These are phyloP conservation scores for Balanococcus diminutus DNA, from an alignment of 2,888 invertebrate species.

Conservation along the genomic window DNA sequence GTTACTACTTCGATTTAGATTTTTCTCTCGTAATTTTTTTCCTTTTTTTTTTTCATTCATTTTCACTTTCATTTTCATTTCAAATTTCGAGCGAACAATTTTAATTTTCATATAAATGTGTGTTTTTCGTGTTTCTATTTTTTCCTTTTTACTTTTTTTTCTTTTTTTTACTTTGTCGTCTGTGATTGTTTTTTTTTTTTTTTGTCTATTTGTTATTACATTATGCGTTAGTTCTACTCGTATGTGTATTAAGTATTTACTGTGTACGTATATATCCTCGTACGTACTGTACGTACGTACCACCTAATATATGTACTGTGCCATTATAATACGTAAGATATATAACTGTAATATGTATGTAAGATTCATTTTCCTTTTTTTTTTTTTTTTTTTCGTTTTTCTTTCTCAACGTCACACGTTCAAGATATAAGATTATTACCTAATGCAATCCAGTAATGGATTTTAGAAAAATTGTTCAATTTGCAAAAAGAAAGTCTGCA, in stretches of 20 bases:
- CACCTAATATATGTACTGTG: neutral
- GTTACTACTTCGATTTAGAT: conserved; percentile 51
- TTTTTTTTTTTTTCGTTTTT: neutral
- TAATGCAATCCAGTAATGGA: neutral
- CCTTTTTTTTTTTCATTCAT: neutral
- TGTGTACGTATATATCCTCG: neutral
- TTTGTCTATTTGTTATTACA: conserved; percentile 46
- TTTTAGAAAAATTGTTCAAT: neutral
- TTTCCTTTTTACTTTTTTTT: conserved; percentile 13
- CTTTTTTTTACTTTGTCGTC: conserved; percentile 50
- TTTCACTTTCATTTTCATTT: too few relatives aligned
- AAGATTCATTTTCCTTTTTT: neutral
- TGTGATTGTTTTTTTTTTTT: conserved; percentile 50
- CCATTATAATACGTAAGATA: conserved; percentile 22
- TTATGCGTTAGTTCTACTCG: neutral
- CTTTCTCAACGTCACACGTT: neutral
- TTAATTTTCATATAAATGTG: neutral
- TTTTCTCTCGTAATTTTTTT: too few relatives aligned
- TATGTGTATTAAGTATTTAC: neutral
- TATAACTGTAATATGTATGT: neutral
- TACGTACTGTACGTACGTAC: neutral
- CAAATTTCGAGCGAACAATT: neutral
- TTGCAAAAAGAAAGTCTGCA: too few relatives aligned
- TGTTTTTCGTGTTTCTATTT: neutral
- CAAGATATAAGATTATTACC: neutral